Percentiles rank a stretch among this genome's conserved stretches.
Conservation (phyloP, 1,140 invertebrate genomes). For the Bombus pascuorum region DNA sequence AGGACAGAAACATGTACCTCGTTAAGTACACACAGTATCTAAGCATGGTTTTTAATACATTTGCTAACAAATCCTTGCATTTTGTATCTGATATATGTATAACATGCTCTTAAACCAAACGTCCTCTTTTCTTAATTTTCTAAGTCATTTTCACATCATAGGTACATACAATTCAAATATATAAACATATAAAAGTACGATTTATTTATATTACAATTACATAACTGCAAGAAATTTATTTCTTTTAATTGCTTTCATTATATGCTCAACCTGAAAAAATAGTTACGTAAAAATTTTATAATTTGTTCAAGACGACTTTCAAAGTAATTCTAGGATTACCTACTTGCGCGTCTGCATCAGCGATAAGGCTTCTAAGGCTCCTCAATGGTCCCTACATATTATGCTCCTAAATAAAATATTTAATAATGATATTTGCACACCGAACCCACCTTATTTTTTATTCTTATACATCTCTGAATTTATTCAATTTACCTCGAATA, state of each 20-base stretch:
- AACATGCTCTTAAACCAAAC: not conserved
- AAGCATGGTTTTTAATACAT: conserved; percentile 8
- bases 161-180: not conserved
- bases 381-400: not conserved
- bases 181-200: not conserved
- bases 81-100: conserved; percentile 24
- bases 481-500: too few species aligned
- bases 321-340: not conserved
- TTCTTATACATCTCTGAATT: not conserved
- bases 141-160: too few species aligned
- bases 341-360: too few species aligned
- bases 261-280: too few species aligned
- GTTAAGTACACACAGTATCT: conserved; percentile 38
- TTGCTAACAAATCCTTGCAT: conserved; percentile 29
- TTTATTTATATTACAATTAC: not conserved
- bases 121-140: not conserved
- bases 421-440: not conserved
- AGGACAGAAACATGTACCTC: conserved; percentile 53
- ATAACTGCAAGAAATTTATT: not conserved
- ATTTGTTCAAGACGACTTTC: not conserved
- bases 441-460: not conserved
- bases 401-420: too few species aligned
- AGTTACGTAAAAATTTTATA: too few species aligned
- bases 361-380: not conserved
- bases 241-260: too few species aligned